Conservation (phyloP, 1,140 invertebrate species). For the Neodiprion pinetum region DNA sequence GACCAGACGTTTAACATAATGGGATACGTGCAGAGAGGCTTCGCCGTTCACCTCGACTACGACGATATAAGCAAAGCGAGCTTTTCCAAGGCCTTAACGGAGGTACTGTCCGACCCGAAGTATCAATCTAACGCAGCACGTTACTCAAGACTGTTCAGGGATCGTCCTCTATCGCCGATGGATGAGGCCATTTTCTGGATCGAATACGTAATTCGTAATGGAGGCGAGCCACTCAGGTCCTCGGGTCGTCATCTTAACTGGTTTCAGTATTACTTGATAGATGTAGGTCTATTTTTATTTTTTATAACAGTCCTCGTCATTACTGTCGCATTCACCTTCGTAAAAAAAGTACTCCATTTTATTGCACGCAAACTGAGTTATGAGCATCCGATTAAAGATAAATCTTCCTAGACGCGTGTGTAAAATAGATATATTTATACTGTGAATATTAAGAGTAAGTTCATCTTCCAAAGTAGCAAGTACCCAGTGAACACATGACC, state of each 20-base stretch:
- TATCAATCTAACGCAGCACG: constrained; percentile 30
- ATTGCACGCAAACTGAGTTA: too few species aligned
- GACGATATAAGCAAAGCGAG: constrained; percentile 43
- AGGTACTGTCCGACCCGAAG: constrained; percentile 41
- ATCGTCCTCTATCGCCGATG: constrained; percentile 59
- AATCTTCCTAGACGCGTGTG: too few species aligned
- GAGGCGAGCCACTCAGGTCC: neutral
- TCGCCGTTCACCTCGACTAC: constrained; percentile 33
- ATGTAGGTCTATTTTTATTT: neutral
- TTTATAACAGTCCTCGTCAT: neutral
- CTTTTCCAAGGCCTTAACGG: constrained; percentile 40
- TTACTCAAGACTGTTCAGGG: constrained; percentile 41
- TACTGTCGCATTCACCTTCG: neutral
- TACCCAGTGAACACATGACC: too few species aligned
- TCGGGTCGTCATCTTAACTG: neutral
- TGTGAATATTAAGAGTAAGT: too few species aligned
- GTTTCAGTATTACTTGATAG: neutral
- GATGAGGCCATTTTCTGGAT: constrained; percentile 66
- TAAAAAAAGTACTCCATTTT: neutral
- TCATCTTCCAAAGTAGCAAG: too few species aligned
- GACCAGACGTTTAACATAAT: constrained; percentile 51
- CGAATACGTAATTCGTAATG: constrained; percentile 58
- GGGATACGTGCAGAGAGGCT: constrained; percentile 25
- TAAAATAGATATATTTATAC: too few species aligned
- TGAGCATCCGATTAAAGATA: too few species aligned